phyloP scores from a whole-genome alignment of 1,140 invertebrate species.

The Tetraneura akinire region DNA sequence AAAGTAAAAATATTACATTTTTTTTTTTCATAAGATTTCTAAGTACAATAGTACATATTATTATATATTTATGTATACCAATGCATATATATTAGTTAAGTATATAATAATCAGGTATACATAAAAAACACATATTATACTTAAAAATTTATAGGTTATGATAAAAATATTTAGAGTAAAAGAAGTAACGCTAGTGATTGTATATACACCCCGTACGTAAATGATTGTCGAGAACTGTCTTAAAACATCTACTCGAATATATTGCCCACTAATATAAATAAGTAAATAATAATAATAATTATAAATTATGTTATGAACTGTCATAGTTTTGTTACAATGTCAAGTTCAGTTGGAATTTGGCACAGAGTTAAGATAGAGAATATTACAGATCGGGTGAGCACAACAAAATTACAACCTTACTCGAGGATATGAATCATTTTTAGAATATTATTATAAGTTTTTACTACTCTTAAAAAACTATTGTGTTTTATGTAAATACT shows the following conservation, averaged over 20 bases:
- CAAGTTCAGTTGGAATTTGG: background rate
- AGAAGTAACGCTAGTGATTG: slow-evolving; percentile 44
- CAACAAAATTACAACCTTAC: too few species aligned
- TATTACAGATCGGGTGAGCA: background rate
- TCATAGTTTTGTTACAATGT: background rate
- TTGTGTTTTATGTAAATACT: too few species aligned
- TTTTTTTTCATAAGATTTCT: background rate
- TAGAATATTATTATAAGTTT: too few species aligned
- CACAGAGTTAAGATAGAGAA: background rate
- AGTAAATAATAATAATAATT: too few species aligned
- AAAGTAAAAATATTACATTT: slow-evolving; percentile 17
- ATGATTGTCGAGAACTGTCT: slow-evolving; percentile 34
- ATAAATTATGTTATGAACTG: too few species aligned
- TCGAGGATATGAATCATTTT: background rate
- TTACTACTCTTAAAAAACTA: too few species aligned
- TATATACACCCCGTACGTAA: slow-evolving; percentile 13
- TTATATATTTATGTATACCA: background rate
- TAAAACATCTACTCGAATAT: background rate
- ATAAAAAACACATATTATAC: background rate
- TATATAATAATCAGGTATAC: background rate
- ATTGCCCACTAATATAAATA: too few species aligned
- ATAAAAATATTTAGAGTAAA: background rate
- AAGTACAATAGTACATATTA: background rate
- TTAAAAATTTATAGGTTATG: background rate
- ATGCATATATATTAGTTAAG: background rate